Evolutionary conservation across 2,113 vertebrate genomes (phyloP).

Genomic region (Oophaga pumilio): DNA sequence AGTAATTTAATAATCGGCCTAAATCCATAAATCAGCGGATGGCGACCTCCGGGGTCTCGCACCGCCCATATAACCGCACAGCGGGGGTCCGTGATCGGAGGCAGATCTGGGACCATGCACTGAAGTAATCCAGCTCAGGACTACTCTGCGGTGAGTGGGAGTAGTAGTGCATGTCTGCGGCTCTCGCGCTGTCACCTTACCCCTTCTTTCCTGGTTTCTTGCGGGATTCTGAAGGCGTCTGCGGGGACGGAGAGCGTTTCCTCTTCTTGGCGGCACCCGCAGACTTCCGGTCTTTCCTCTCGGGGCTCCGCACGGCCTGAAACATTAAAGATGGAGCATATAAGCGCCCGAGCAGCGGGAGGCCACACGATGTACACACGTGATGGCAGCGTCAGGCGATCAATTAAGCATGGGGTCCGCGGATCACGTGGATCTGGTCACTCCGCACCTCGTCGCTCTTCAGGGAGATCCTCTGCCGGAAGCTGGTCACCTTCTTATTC

Average conservation of each 20-base stretch:
- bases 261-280: constrained; percentile 87
- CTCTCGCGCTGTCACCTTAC: constrained; percentile 68
- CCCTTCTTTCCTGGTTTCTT: constrained; percentile 95
- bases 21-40: no score
- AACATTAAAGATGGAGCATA: not conserved
- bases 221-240: constrained; percentile 85
- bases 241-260: constrained; percentile 91
- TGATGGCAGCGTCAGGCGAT: not conserved
- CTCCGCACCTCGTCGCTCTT: constrained; percentile 88
- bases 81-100: no score
- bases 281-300: constrained; percentile 94
- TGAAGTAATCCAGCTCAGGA: no score
- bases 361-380: no score
- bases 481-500: constrained; percentile 85
- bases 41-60: no score
- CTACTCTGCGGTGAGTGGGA: not conserved
- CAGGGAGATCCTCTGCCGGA: constrained; percentile 87
- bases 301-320: constrained; percentile 91
- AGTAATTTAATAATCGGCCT: no score
- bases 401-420: no score
- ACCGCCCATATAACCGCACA: no score
- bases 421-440: not conserved
- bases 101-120: not conserved
- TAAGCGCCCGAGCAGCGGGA: not conserved
- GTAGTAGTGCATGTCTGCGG: not conserved